Percentiles rank a stretch among this genome's conserved stretches.
Conservation (phyloP, 1,140 invertebrate genomes). For the Zaprionus kolodkinae region DNA sequence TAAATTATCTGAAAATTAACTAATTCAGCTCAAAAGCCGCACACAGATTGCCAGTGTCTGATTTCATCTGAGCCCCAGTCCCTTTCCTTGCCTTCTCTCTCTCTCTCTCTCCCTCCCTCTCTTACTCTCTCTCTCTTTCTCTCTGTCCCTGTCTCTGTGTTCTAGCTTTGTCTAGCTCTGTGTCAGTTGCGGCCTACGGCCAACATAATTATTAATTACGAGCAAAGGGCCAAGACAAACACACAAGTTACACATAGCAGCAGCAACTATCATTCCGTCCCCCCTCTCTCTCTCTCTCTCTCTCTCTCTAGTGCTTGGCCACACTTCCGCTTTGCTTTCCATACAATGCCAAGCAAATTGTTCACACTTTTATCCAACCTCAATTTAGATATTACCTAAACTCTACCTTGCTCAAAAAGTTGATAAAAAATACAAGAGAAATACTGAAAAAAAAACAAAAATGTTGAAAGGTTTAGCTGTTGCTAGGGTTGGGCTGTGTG, state of each 20-base stretch:
- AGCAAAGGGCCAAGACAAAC: constrained; percentile 19
- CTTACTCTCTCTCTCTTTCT: neutral
- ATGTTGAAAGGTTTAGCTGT: neutral
- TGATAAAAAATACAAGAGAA: neutral
- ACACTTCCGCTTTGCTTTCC: constrained; percentile 1
- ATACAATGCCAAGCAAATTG: constrained; percentile 21
- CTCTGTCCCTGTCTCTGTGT: neutral
- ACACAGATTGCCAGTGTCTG: constrained; percentile 44
- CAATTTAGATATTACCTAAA: constrained; percentile 26
- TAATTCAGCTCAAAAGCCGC: constrained; percentile 61
- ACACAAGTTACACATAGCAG: constrained; percentile 22
- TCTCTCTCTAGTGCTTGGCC: neutral
- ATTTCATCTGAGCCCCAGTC: neutral
- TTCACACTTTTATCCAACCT: constrained; percentile 50
- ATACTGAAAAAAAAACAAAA: neutral
- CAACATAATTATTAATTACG: constrained; percentile 66
- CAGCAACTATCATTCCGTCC: neutral
- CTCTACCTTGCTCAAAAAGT: constrained; percentile 4
- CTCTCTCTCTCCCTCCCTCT: neutral
- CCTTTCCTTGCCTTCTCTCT: neutral
- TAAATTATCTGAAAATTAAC: constrained; percentile 78
- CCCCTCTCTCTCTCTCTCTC: neutral
- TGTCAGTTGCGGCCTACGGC: constrained; percentile 23
- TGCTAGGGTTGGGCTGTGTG: neutral
- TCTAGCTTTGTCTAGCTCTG: constrained; percentile 1